A percentile compares a stretch with the other conserved stretches of the same genome.
Conservation (phyloP, 2,888 invertebrate species). For the Napeogenes inachia region DNA sequence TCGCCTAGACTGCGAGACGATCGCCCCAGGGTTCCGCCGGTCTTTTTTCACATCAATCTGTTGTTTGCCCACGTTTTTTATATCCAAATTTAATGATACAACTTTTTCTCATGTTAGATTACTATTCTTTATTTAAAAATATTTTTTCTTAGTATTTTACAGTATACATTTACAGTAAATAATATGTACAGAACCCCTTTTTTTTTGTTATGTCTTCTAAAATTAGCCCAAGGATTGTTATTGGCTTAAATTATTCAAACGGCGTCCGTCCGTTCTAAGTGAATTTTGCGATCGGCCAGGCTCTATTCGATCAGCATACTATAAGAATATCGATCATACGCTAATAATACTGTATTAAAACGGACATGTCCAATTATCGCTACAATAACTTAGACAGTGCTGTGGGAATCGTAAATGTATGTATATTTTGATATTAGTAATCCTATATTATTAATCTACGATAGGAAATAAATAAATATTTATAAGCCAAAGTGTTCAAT, state of each 20-base stretch:
- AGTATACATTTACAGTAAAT: background rate
- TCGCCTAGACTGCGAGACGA: conserved; percentile 28
- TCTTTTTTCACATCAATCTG: background rate
- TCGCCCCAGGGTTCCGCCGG: conserved; percentile 36
- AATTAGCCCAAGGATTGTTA: conserved; percentile 73
- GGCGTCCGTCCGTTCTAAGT: conserved; percentile 71
- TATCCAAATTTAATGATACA: background rate
- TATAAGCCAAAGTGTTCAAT: conserved; percentile 34
- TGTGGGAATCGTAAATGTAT: too few species aligned
- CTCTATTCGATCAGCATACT: conserved; percentile 41
- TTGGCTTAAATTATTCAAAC: conserved; percentile 72
- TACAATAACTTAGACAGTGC: background rate
- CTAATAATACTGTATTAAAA: conserved; percentile 16
- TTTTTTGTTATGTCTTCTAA: conserved; percentile 59
- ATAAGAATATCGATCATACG: conserved; percentile 28
- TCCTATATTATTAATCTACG: too few species aligned
- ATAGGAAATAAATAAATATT: conserved; percentile 23
- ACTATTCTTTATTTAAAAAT: background rate
- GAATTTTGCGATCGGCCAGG: conserved; percentile 70
- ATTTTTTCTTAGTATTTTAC: background rate
- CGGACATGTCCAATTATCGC: background rate
- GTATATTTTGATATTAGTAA: too few species aligned
- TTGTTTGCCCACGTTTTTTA: background rate
- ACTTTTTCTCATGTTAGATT: too few species aligned
- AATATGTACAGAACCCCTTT: conserved; percentile 25